phyloP scores from a whole-genome alignment of 2,797 vertebrate species.

The Pseudomugil tenellus region DNA sequence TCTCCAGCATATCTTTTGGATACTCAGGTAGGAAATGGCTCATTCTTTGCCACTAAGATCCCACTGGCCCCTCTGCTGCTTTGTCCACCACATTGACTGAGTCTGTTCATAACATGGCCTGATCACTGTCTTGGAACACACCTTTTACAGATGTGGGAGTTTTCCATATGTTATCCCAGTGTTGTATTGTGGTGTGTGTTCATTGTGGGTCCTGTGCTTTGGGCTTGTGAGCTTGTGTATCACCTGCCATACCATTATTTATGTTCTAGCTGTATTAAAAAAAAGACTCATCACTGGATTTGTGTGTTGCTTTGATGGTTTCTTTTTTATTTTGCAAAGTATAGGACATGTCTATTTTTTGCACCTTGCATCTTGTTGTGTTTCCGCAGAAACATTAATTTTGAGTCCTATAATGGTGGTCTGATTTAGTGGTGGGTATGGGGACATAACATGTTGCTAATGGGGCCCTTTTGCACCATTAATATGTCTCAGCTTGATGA shows the following conservation, averaged over 20 bases:
- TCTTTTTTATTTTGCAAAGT: neutral
- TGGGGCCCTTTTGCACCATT: neutral
- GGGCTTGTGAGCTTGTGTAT: slow-evolving; percentile 31
- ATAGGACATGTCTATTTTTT: too few species aligned
- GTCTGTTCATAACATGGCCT: slow-evolving; percentile 57
- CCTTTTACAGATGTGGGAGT: slow-evolving; percentile 55
- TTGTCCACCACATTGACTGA: slow-evolving; percentile 43
- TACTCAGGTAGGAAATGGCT: slow-evolving; percentile 93
- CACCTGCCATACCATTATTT: slow-evolving; percentile 43
- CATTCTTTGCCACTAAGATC: slow-evolving; percentile 36
- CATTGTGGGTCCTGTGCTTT: slow-evolving; percentile 33
- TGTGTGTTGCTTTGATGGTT: slow-evolving; percentile 27
- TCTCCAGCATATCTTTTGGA: slow-evolving; percentile 99
- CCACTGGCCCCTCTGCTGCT: slow-evolving; percentile 1
- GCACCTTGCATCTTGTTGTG: neutral
- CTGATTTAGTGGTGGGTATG: slow-evolving; percentile 6
- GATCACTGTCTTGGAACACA: slow-evolving; percentile 46
- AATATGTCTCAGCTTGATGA: neutral
- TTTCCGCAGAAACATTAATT: slow-evolving; percentile 20
- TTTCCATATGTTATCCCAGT: slow-evolving; percentile 46
- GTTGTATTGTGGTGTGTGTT: slow-evolving; percentile 47
- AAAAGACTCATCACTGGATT: slow-evolving; percentile 28
- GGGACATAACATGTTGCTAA: neutral
- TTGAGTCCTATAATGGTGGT: neutral
- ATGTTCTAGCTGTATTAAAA: slow-evolving; percentile 32